A percentile compares a stretch with the other conserved stretches of the same genome.
Evolutionary conservation across 2,797 vertebrate species (phyloP).

Genomic region (Pyrocephalus nanus): DNA sequence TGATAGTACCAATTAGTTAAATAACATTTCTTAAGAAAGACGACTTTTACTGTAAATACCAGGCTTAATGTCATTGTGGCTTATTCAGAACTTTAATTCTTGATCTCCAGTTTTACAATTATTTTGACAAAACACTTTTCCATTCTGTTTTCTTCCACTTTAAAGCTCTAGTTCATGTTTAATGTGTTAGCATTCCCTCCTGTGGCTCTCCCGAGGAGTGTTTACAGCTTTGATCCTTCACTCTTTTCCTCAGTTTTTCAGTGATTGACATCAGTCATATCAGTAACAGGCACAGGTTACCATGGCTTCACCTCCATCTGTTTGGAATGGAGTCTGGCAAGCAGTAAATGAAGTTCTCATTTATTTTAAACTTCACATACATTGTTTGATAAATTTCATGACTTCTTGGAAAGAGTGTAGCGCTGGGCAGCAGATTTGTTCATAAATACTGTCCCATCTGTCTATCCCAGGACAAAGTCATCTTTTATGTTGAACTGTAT

Average conservation of each 20-base stretch:
- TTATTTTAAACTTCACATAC: neutral
- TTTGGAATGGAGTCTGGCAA: neutral
- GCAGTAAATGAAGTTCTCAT: neutral
- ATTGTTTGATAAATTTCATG: neutral
- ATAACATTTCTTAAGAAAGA: neutral
- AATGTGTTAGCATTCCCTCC: neutral
- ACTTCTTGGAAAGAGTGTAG: neutral
- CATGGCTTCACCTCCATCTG: neutral
- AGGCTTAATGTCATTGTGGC: neutral
- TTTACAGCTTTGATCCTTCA: neutral
- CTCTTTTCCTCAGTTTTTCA: neutral
- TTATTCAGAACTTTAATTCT: neutral
- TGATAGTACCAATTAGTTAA: neutral
- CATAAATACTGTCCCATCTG: neutral
- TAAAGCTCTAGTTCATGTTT: neutral
- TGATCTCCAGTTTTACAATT: neutral
- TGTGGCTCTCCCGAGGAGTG: neutral
- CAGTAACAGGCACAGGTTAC: neutral
- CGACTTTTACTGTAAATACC: neutral
- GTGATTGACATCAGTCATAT: neutral
- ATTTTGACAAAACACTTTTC: neutral
- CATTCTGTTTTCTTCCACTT: neutral
- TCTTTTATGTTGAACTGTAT: neutral
- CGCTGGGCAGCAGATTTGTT: neutral
- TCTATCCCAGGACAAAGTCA: neutral